Evolutionary conservation across 2,888 invertebrate species (phyloP).

Genomic region (Tipula lateralis): DNA sequence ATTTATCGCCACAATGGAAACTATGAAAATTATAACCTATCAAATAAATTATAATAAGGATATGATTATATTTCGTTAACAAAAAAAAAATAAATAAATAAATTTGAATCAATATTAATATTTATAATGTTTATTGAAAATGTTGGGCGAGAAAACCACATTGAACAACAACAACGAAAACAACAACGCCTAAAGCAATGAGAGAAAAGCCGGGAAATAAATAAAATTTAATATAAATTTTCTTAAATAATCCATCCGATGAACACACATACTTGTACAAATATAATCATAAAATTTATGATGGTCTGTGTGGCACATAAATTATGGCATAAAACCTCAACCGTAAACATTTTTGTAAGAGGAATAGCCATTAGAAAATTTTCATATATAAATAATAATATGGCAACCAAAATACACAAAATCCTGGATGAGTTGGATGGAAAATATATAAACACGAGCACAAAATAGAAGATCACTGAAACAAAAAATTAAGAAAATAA

Average conservation of each 20-base stretch:
- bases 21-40: not conserved
- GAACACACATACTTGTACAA: not conserved
- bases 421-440: not conserved
- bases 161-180: not conserved
- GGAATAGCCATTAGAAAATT: not conserved
- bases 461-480: not conserved
- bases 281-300: not conserved
- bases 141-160: not conserved
- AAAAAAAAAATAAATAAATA: not conserved
- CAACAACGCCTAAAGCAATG: not conserved
- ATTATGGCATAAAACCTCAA: not conserved
- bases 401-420: not conserved
- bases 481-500: not conserved
- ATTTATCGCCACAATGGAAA: not conserved
- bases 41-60: not conserved
- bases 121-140: not conserved
- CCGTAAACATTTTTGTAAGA: not conserved
- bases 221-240: not conserved
- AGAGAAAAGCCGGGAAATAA: not conserved
- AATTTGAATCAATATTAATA: not conserved
- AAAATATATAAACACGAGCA: not conserved
- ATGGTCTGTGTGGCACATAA: not conserved
- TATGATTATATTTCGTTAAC: not conserved
- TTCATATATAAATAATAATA: not conserved
- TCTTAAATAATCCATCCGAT: not conserved